Conservation (phyloP, 2,888 invertebrate species). For the Timandra comae region DNA sequence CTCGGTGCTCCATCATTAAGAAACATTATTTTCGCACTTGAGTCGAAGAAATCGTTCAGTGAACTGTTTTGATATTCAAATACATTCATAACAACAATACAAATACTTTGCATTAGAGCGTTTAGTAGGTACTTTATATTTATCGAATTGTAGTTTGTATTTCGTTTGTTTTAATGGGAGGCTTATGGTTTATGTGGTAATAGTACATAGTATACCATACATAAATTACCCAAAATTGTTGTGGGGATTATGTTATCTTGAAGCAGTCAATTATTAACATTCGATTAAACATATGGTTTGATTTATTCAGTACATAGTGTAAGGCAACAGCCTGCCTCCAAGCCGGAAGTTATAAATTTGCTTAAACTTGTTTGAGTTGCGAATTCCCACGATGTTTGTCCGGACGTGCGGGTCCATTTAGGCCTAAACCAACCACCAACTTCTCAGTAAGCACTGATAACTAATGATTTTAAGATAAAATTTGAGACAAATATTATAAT, state of each 20-base stretch:
- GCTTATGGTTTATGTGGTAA: too few species aligned
- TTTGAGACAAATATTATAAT: too few species aligned
- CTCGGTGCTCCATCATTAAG: slow-evolving; percentile 31
- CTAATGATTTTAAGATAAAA: slow-evolving; percentile 45
- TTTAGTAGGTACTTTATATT: slow-evolving; percentile 16
- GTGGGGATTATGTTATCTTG: too few species aligned
- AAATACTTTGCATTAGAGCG: slow-evolving; percentile 20
- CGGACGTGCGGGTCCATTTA: slow-evolving; percentile 71
- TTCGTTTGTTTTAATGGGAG: too few species aligned
- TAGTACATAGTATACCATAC: too few species aligned
- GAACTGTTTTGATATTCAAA: slow-evolving; percentile 39
- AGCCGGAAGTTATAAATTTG: slow-evolving; percentile 71
- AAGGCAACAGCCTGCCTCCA: slow-evolving; percentile 48
- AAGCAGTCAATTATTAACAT: not conserved
- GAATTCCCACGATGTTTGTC: slow-evolving; percentile 68
- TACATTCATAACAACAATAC: slow-evolving; percentile 24
- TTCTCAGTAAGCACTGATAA: slow-evolving; percentile 52
- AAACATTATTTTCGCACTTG: slow-evolving; percentile 30
- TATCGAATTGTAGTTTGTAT: slow-evolving; percentile 27
- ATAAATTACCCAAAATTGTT: too few species aligned
- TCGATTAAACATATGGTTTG: slow-evolving; percentile 14
- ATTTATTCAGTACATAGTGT: slow-evolving; percentile 21
- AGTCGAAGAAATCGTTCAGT: slow-evolving; percentile 36
- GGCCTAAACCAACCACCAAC: slow-evolving; percentile 62
- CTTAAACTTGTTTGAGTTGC: slow-evolving; percentile 71